A percentile compares a stretch with the other conserved stretches of the same genome.
phyloP scores from a whole-genome alignment of 1,140 invertebrate species.

The Teleopsis dalmanni region DNA sequence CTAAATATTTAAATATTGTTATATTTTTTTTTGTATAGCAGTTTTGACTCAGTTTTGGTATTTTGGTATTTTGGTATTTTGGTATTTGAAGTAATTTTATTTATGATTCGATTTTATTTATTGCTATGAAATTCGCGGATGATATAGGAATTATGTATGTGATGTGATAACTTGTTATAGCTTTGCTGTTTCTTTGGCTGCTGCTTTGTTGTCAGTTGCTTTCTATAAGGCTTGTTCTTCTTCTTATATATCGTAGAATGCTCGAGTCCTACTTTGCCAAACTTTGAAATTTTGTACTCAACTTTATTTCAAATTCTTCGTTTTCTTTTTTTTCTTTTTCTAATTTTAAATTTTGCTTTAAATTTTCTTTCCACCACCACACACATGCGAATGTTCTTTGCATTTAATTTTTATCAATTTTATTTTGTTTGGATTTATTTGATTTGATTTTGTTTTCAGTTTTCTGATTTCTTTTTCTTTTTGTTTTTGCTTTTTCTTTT shows the following conservation, averaged over 20 bases:
- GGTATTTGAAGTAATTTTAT: too few species aligned
- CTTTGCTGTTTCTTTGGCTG: background rate
- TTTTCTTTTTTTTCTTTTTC: conserved; percentile 40
- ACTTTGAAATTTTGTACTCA: conserved; percentile 9
- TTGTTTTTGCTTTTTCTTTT: conserved; percentile 18
- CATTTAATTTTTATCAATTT: conserved; percentile 41
- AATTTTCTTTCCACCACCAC: conserved; percentile 45
- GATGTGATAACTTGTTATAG: background rate
- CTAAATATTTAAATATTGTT: background rate
- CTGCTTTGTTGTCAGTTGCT: background rate
- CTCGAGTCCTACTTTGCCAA: conserved; percentile 5
- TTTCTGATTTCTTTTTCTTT: conserved; percentile 9
- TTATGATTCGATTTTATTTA: background rate
- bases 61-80: background rate
- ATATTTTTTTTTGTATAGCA: background rate
- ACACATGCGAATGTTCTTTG: conserved; percentile 45
- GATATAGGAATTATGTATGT: background rate
- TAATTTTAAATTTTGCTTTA: conserved; percentile 45
- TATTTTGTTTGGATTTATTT: conserved; percentile 8
- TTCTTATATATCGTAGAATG: too few species aligned
- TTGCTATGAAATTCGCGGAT: background rate
- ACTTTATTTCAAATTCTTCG: background rate
- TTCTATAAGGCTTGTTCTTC: background rate
- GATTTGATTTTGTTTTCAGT: conserved; percentile 9
- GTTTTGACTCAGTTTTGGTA: background rate